phyloP scores from a whole-genome alignment of 2,113 vertebrate species.

The Chlorodrepanis virens region DNA sequence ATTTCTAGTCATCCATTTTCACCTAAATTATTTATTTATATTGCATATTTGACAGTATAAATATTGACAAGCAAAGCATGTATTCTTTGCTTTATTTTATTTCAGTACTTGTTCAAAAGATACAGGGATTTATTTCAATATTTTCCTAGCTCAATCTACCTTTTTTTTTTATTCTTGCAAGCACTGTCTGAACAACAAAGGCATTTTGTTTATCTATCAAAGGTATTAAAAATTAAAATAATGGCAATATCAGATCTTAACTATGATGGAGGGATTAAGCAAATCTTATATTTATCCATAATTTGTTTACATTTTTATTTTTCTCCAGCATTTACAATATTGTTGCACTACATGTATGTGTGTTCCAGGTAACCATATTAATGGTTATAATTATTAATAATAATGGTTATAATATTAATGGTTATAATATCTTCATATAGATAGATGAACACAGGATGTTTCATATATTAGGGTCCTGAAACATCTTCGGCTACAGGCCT shows the following conservation, averaged over 20 bases:
- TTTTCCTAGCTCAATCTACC: conserved; percentile 24
- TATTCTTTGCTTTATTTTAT: conserved; percentile 58
- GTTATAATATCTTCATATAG: background rate
- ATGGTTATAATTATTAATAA: background rate
- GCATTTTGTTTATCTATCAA: background rate
- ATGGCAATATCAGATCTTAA: background rate
- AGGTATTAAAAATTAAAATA: background rate
- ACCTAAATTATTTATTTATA: conserved; percentile 73
- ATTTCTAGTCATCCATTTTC: conserved; percentile 62
- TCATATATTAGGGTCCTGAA: background rate
- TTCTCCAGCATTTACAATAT: background rate
- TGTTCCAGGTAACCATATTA: background rate
- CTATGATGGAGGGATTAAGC: background rate
- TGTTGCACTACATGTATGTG: background rate
- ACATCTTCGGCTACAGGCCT: background rate
- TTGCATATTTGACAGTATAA: conserved; percentile 39
- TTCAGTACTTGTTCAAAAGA: conserved; percentile 42
- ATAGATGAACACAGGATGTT: background rate
- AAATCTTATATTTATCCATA: background rate
- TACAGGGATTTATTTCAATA: conserved; percentile 31
- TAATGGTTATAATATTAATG: background rate
- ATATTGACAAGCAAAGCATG: background rate
- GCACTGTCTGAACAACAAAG: background rate
- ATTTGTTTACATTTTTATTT: background rate
- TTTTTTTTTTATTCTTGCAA: conserved; percentile 11